Evolutionary conservation across 2,888 invertebrate genomes (phyloP), one percentile per base, ranked within the genome.

Genomic region (Phalangium opilio): DNA sequence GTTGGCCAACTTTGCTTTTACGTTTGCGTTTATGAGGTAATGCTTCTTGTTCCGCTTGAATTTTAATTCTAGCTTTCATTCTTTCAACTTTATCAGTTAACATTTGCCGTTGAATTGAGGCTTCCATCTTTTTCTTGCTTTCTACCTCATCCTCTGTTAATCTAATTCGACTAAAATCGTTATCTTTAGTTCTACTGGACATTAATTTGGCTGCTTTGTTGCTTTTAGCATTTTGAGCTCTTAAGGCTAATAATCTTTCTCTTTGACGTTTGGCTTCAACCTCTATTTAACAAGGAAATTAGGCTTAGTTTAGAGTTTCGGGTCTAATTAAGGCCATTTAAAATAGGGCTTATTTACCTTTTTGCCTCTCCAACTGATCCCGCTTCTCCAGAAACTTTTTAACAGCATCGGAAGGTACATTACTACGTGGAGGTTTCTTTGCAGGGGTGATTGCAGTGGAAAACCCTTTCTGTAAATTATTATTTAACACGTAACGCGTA

Each of bases 191-290:
- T 14, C 51, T n/a, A 17, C 42, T 36, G 36, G 45, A 36, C 51
- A 51, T 51, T 41, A 47, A 41, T 21, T 43, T 36, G 20, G 51
- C 45, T 33, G 45, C 49, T 20, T 45, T 50, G 35, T 43, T 32
- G 11, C 42, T 50, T 42, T 51, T 51, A 4, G 49, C 45, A 36
- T 49, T 49, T 17, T 51, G 51, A 3, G 49, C 49, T 40, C 51
- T 41, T 21, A 51, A 20, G 10, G 48, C 1, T 12, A 51, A n/a
- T 12, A 51, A 39, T 27, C 38, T 10, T 19, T 51, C 43, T 38
- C 44, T 45, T 33, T 49, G 45, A 17, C 19, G 18, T 32, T 33
- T 41, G 5, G 46, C 39, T 33, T 43, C 45, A 10, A 38, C 27
- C 8, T 12, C 14, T 19, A 20, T 15, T 3, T n/a, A 41, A 19